Percentiles rank a stretch among this genome's conserved stretches.
phyloP scores from a whole-genome alignment of 2,113 vertebrate species.

The Rhinopithecus roxellana region DNA sequence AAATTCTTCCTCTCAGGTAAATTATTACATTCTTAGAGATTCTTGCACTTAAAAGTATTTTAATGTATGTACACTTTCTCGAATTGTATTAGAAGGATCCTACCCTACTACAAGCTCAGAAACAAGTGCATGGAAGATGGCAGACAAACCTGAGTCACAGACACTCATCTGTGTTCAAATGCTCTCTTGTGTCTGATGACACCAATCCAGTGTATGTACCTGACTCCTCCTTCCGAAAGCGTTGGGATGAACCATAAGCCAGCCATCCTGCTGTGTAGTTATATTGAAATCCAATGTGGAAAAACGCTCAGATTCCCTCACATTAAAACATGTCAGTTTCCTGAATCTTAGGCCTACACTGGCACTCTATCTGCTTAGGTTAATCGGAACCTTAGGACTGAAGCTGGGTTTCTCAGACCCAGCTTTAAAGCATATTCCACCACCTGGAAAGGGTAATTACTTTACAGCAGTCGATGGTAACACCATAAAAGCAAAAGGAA shows the following conservation, averaged over 20 bases:
- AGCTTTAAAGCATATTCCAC: not conserved
- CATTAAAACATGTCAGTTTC: no score
- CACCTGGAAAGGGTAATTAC: not conserved
- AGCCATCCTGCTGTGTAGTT: no score
- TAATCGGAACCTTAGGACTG: not conserved
- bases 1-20: not conserved
- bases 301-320: not conserved
- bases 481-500: not conserved
- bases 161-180: no score
- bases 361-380: not conserved
- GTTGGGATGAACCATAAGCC: rapidly evolving
- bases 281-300: not conserved
- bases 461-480: rapidly evolving
- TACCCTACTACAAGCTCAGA: not conserved
- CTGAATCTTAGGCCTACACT: not conserved
- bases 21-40: not conserved
- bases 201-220: rapidly evolving
- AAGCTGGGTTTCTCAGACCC: not conserved
- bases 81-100: not conserved
- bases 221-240: not conserved
- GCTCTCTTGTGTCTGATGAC: not conserved
- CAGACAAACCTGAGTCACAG: not conserved
- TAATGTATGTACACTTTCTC: not conserved
- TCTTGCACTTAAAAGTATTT: not conserved
- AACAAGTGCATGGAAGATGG: not conserved